These are phyloP conservation scores for Syngnathus scovelli DNA, from an alignment of 2,113 vertebrate genomes.

Conservation along the genomic window DNA sequence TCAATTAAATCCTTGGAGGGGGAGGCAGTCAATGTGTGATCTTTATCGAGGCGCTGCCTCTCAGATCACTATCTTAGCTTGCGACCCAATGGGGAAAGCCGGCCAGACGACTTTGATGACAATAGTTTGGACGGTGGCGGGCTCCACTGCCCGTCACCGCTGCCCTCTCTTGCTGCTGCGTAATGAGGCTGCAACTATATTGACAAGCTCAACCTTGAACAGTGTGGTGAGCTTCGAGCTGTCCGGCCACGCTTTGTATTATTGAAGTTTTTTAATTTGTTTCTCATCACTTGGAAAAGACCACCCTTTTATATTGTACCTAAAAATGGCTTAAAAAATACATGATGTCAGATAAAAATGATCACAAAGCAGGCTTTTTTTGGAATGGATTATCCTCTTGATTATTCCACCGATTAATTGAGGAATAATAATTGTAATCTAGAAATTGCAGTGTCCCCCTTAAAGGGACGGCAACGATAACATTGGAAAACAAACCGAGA, in stretches of 20 bases:
- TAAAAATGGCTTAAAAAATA: background rate
- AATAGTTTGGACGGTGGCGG: constrained; percentile 60
- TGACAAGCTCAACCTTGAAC: constrained; percentile 68
- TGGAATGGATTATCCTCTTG: background rate
- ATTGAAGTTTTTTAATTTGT: constrained; percentile 24
- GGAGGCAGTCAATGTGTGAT: constrained; percentile 69
- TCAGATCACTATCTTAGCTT: constrained; percentile 72
- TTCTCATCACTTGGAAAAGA: constrained; percentile 40
- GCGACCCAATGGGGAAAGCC: constrained; percentile 64
- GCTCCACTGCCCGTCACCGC: constrained; percentile 40
- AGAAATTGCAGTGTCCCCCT: too few species aligned
- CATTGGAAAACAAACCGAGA: too few species aligned
- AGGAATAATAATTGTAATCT: too few species aligned
- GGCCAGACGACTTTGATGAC: constrained; percentile 64
- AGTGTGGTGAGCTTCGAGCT: constrained; percentile 2
- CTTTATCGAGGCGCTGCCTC: constrained; percentile 70
- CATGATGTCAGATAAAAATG: too few species aligned
- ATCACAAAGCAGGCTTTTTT: background rate
- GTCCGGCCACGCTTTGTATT: background rate
- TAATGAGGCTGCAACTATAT: constrained; percentile 64
- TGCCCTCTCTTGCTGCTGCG: constrained; percentile 39
- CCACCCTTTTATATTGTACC: background rate
- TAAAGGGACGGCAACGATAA: too few species aligned
- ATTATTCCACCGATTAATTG: too few species aligned
- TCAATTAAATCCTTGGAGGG: constrained; percentile 76